Conservation (phyloP, 2,888 invertebrate species). For the Pasiphila rectangulata region DNA sequence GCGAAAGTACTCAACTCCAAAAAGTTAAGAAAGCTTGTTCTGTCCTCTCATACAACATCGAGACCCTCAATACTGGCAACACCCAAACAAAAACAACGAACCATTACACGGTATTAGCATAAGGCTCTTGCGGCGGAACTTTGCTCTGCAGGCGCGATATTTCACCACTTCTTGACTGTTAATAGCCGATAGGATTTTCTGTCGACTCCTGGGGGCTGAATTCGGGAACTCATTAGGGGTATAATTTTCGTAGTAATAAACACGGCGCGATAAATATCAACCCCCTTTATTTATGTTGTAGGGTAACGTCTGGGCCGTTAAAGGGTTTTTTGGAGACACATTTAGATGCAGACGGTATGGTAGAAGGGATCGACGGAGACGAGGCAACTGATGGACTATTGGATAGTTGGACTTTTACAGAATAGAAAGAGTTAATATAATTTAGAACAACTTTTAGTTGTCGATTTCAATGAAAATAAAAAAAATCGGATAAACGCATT, state of each 20-base stretch:
- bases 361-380: slow-evolving; percentile 8
- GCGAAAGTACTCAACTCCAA: too few relatives aligned
- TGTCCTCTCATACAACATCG: neutral
- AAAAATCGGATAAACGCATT: too few relatives aligned
- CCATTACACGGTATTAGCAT: slow-evolving; percentile 61
- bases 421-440: too few relatives aligned
- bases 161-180: slow-evolving; percentile 73
- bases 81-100: slow-evolving; percentile 39
- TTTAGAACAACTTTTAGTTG: too few relatives aligned
- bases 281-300: slow-evolving; percentile 67
- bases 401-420: too few relatives aligned
- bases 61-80: neutral
- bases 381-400: too few relatives aligned
- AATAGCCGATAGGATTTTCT: slow-evolving; percentile 80
- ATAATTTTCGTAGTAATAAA: slow-evolving; percentile 80
- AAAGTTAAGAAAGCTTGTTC: too few relatives aligned
- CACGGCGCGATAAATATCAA: slow-evolving; percentile 76
- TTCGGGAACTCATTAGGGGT: slow-evolving; percentile 79
- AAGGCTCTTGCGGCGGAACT: slow-evolving; percentile 58
- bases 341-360: slow-evolving; percentile 23
- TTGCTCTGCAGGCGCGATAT: slow-evolving; percentile 53
- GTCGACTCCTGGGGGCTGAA: slow-evolving; percentile 52
- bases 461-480: too few relatives aligned
- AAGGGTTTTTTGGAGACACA: slow-evolving; percentile 40
- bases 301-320: slow-evolving; percentile 41